Evolutionary conservation across 2,113 vertebrate species (phyloP).

Genomic region (Zosterops lateralis): DNA sequence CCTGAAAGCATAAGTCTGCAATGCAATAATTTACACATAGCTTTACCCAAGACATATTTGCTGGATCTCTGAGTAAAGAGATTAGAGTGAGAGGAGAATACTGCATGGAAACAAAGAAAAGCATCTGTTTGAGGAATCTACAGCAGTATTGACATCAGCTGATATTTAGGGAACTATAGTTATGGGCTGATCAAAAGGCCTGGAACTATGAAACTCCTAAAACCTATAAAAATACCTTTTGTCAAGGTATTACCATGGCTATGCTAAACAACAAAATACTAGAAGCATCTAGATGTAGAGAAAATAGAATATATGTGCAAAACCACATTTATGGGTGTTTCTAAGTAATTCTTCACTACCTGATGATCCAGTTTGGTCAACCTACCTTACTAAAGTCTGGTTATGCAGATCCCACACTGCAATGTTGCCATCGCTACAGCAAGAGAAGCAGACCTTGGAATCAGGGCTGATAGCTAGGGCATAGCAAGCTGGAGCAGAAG

Average conservation of each 20-base stretch:
- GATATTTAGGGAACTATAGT: neutral
- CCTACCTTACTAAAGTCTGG: constrained; percentile 85
- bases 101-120: neutral
- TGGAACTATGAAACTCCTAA: neutral
- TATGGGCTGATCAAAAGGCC: neutral
- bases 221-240: neutral
- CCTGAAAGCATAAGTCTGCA: neutral
- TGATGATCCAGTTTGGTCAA: neutral
- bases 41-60: neutral
- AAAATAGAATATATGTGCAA: neutral
- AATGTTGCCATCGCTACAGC: constrained; percentile 86
- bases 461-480: constrained; percentile 85
- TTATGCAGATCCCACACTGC: constrained; percentile 88
- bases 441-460: constrained; percentile 88
- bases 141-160: neutral
- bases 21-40: neutral
- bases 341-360: neutral
- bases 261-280: neutral
- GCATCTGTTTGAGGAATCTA: neutral
- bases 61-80: neutral
- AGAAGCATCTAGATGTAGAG: neutral
- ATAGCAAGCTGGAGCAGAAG: constrained; percentile 84
- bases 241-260: neutral
- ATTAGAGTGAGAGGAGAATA: neutral
- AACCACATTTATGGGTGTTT: neutral